Percentiles rank a stretch among this genome's conserved stretches.
These are phyloP conservation scores for Aspidiotus destructor DNA, from an alignment of 2,888 invertebrate species.

Conservation along the genomic window DNA sequence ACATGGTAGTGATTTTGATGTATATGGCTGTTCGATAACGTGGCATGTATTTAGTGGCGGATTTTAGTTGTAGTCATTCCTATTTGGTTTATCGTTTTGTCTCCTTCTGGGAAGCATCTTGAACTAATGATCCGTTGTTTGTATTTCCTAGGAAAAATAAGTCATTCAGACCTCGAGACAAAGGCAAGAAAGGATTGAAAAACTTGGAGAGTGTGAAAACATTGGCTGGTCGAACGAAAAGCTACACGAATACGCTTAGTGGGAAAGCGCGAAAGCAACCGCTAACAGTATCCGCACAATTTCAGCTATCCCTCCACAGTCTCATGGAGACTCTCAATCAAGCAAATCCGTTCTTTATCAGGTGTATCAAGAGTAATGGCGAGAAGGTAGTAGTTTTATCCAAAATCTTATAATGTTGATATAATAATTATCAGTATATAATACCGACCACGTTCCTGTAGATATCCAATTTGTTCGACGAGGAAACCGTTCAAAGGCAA, in stretches of 20 bases:
- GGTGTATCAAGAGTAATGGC: slow-evolving; percentile 92
- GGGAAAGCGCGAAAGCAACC: slow-evolving; percentile 72
- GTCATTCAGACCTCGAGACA: slow-evolving; percentile 76
- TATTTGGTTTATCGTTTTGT: too few relatives aligned
- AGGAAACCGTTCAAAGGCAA: slow-evolving; percentile 82
- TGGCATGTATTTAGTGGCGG: too few relatives aligned
- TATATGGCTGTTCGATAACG: too few relatives aligned
- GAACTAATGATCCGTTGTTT: too few relatives aligned
- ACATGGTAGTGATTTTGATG: too few relatives aligned
- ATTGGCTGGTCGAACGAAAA: slow-evolving; percentile 62
- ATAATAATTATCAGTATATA: not conserved
- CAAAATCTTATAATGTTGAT: not conserved
- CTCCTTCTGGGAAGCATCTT: too few relatives aligned
- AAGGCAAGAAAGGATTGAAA: slow-evolving; percentile 76
- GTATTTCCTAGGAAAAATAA: slow-evolving; percentile 69
- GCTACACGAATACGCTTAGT: slow-evolving; percentile 40
- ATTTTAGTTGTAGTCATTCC: too few relatives aligned
- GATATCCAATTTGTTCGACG: slow-evolving; percentile 84
- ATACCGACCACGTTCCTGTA: slow-evolving; percentile 36
- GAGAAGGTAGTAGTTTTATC: slow-evolving; percentile 55
- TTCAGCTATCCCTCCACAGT: slow-evolving; percentile 81
- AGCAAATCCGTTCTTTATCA: slow-evolving; percentile 72
- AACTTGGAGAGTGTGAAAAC: slow-evolving; percentile 88
- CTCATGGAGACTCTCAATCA: slow-evolving; percentile 90
- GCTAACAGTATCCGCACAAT: slow-evolving; percentile 88